Conservation (phyloP, 92 coral and sea anemone genomes). For the Palythoa heliodiscus region DNA sequence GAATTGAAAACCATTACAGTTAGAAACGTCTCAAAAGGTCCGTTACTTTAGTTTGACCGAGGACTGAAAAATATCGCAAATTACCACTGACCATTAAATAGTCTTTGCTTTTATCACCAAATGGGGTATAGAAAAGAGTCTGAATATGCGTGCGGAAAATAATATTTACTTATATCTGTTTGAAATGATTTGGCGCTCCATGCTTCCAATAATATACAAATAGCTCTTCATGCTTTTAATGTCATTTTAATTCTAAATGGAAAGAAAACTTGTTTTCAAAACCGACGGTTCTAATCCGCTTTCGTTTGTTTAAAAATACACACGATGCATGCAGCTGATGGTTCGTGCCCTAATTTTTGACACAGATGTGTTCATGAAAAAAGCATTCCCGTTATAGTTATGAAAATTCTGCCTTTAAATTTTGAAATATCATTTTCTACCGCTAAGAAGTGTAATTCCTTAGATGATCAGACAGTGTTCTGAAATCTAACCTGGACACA, state of each 20-base stretch:
- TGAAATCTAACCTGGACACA: constrained; percentile 1
- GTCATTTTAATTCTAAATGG: constrained; percentile 29
- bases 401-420: background rate
- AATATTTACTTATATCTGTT: constrained; percentile 29
- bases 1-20: background rate
- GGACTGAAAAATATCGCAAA: background rate
- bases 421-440: background rate
- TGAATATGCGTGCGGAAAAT: background rate
- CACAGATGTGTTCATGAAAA: background rate
- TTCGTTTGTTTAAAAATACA: constrained; percentile 37
- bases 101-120: background rate
- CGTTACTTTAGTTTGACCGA: background rate
- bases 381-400: background rate
- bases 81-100: background rate
- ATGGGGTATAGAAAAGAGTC: background rate
- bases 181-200: constrained; percentile 4
- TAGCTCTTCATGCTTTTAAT: constrained; percentile 29
- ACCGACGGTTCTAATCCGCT: constrained; percentile 15
- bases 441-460: background rate
- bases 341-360: background rate
- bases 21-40: background rate
- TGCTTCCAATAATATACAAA: constrained; percentile 12
- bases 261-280: constrained; percentile 17
- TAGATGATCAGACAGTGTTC: background rate
- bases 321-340: constrained; percentile 11